Evolutionary conservation across 2,113 vertebrate species (phyloP).

Genomic region (Thomomys bottae): DNA sequence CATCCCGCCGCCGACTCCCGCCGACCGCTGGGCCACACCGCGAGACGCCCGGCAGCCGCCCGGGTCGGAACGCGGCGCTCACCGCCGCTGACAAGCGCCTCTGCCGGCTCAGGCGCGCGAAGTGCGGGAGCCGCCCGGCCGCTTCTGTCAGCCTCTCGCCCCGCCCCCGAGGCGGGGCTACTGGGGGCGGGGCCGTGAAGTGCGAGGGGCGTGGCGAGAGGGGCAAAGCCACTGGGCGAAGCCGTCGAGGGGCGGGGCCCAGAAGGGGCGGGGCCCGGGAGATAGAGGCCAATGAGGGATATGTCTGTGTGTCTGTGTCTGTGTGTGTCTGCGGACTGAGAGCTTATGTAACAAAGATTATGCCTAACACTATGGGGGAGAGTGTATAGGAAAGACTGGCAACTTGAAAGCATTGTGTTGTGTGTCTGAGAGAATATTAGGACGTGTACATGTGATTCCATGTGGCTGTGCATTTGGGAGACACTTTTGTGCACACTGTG

Average conservation of each 20-base stretch:
- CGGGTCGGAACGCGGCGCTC: neutral
- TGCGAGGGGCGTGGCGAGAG: neutral
- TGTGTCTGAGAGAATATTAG: neutral
- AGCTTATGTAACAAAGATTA: neutral
- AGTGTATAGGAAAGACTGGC: neutral
- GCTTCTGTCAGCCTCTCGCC: slow-evolving; percentile 14
- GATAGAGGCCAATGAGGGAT: too few species aligned
- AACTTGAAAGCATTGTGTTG: neutral
- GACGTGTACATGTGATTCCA: neutral
- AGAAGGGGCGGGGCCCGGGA: neutral
- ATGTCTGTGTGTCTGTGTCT: neutral
- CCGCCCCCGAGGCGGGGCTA: neutral
- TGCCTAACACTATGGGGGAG: neutral
- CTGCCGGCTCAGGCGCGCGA: neutral
- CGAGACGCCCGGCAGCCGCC: neutral
- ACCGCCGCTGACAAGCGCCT: neutral
- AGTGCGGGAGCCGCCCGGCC: neutral
- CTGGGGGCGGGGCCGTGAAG: slow-evolving; percentile 48
- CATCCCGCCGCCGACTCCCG: slow-evolving; percentile 61
- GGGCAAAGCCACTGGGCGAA: neutral
- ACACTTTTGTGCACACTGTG: neutral
- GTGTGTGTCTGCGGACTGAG: neutral
- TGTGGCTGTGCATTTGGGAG: neutral
- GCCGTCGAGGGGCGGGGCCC: neutral
- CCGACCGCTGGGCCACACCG: neutral